These are phyloP conservation scores for Euplexia lucipara DNA, from an alignment of 2,888 invertebrate genomes.

Conservation along the genomic window DNA sequence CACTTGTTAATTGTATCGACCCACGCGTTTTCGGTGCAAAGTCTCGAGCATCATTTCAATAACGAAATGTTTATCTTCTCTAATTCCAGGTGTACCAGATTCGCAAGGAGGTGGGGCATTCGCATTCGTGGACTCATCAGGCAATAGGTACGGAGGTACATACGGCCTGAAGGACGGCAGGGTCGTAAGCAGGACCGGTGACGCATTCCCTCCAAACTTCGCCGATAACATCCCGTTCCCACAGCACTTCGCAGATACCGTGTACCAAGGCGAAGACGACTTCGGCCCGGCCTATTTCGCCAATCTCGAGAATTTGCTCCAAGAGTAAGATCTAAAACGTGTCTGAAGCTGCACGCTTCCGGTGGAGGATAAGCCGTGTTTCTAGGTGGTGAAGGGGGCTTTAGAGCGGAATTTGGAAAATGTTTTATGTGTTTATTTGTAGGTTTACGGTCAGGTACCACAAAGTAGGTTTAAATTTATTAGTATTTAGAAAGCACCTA, in stretches of 20 bases:
- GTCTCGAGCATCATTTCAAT: background rate
- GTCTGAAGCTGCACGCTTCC: slow-evolving; percentile 71
- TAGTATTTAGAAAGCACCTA: background rate
- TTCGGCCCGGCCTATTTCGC: slow-evolving; percentile 83
- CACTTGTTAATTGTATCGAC: slow-evolving; percentile 11
- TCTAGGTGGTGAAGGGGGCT: slow-evolving; percentile 50
- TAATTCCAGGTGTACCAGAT: slow-evolving; percentile 56
- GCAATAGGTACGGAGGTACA: slow-evolving; percentile 86
- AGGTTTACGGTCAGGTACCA: background rate
- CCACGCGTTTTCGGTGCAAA: slow-evolving; percentile 11
- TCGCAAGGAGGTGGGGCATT: slow-evolving; percentile 77
- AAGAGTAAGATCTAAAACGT: slow-evolving; percentile 81
- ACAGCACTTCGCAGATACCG: slow-evolving; percentile 65
- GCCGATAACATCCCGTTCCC: slow-evolving; percentile 64
- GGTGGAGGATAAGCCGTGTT: slow-evolving; percentile 75
- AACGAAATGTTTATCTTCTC: background rate
- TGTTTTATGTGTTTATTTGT: background rate
- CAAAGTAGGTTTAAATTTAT: background rate
- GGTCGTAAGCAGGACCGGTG: slow-evolving; percentile 63
- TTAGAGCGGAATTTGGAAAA: slow-evolving; percentile 1
- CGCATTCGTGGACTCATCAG: slow-evolving; percentile 81
- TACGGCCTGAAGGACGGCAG: slow-evolving; percentile 78
- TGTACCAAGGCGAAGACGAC: slow-evolving; percentile 62
- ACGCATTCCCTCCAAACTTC: slow-evolving; percentile 57
- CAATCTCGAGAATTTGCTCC: slow-evolving; percentile 79